Evolutionary conservation across 2,888 invertebrate species (phyloP), one percentile per base, ranked within the genome.

Genomic region (Parelbella ahira): DNA sequence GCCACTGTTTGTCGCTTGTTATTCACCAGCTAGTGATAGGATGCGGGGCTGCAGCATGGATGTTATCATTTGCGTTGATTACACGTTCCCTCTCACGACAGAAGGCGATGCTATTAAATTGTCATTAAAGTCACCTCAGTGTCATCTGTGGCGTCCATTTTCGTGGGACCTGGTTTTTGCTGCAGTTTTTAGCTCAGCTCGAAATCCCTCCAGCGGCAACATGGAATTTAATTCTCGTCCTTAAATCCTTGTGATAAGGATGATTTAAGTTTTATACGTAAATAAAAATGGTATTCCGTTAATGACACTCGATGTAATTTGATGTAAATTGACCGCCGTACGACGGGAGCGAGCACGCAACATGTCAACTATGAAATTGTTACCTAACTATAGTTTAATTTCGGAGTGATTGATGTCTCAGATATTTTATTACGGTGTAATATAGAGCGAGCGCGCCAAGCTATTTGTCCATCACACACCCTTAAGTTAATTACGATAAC

Each of bases 311-410:
- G 64, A 65, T 70, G 76, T 83, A 83, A 82, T 84, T 82, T 76
- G 77, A 80, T 77, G 79, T 82, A 81, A 84, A 83, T 82, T 83
- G 79, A 79, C 74, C 74, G 60, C 60, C 59, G 63, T 55, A 67
- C 60, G 69, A 68, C 70, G 64, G 68, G 59, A 60, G 67, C 65
- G 56, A 53, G 63, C 84, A 84, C 81, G 86, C 84, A 80, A 83
- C 68, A 73, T 80, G 84, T 83, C 84, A 79, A 78, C 84, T 83
- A 77, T 80, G 75, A 80, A 80, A 83, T 81, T 79, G 76, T 78
- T 75, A 81, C 75, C 70, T 68, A 69, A 70, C 63, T 74, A 68
- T 73, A 68, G 68, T 74, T 63, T 68, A 69, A 70, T 69, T 68
- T 59, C 51, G 53, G 43, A 52, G 58, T 83, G 80, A 83, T 83